Evolutionary conservation across 2,888 invertebrate species (phyloP), one percentile per base, ranked within the genome.

Genomic region (Cetonia aurata): DNA sequence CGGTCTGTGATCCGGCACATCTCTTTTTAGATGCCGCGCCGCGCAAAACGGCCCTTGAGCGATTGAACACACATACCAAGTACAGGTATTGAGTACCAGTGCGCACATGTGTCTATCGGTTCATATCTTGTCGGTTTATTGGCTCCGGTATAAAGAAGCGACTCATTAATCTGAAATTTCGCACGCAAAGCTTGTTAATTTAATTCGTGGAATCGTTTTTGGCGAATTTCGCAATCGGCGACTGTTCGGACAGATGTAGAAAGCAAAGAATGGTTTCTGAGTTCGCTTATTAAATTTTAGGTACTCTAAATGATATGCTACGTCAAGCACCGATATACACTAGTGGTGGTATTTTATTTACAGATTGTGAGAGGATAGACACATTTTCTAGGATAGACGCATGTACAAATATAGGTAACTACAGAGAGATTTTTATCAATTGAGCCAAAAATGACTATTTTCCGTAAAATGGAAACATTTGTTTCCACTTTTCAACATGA

Each of bases 61-160:
- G 48, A 65, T 65, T 65, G 50, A 50, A 65, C 50, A 50, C 37
- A 37, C 33, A 15, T n/a, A 60, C 12, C 33, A 33, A 33, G 44
- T 59, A 25, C 44, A 25, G n/a, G 42, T 25, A 59, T 59, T 60
- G 46, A 55, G 46, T 44, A 60, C 60, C n/a, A 33, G 8, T 37
- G 37, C 37, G 6, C n/a, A 50, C 10, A 6, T 50, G 15, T 25
- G 37, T 15, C n/a, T 62, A 37, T 25, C 50, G 50, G 50, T 50
- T 65, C n/a, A n/a, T 50, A 65, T 33, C 37, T 65, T 50, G 37
- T 65, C 50, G 33, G 37, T n/a, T 50, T 13, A 19, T 60, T n/a
- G n/a, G n/a, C 3, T 60, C 31, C 31, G 31, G 25, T 46, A 46
- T 12, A 60, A 44, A 60, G 37, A 25, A 60, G n/a, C 46, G 46